Percentiles rank a stretch among this genome's conserved stretches.
phyloP scores from a whole-genome alignment of 2,797 vertebrate species.

The Falco concolor region DNA sequence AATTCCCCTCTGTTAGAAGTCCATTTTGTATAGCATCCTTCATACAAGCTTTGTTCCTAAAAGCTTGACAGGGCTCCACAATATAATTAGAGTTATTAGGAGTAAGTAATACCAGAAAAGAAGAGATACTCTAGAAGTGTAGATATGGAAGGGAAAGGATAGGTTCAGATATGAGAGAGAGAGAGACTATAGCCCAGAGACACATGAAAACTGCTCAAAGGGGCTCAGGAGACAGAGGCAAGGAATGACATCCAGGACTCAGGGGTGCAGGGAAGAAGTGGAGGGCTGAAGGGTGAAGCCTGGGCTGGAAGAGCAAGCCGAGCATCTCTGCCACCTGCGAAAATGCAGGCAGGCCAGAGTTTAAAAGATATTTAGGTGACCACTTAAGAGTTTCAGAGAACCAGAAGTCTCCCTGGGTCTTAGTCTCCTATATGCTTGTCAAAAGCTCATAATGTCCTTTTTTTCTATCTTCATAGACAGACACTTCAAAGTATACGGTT shows the following conservation, averaged over 20 bases:
- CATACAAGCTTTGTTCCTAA: neutral
- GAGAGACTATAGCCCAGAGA: neutral
- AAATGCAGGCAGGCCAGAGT: neutral
- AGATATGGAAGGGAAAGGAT: neutral
- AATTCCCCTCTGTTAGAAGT: constrained; percentile 18
- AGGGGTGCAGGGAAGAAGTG: neutral
- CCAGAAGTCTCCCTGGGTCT: neutral
- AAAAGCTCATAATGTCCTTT: neutral
- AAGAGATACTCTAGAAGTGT: neutral
- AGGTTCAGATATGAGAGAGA: neutral
- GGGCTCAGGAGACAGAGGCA: neutral
- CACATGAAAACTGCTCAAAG: neutral
- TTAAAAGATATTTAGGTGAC: neutral
- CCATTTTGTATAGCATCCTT: constrained; percentile 37
- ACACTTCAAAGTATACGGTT: neutral
- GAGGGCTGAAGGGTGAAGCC: neutral
- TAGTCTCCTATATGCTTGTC: neutral
- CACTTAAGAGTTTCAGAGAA: neutral
- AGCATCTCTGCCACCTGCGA: neutral
- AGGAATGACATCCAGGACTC: neutral
- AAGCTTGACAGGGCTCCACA: neutral
- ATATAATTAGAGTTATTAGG: constrained; percentile 45
- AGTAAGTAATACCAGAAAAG: constrained; percentile 49
- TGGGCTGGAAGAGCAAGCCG: neutral
- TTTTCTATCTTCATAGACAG: neutral